Evolutionary conservation across 2,797 vertebrate genomes (phyloP), one percentile per base, ranked within the genome.

Genomic region (Semaprochilodus insignis): DNA sequence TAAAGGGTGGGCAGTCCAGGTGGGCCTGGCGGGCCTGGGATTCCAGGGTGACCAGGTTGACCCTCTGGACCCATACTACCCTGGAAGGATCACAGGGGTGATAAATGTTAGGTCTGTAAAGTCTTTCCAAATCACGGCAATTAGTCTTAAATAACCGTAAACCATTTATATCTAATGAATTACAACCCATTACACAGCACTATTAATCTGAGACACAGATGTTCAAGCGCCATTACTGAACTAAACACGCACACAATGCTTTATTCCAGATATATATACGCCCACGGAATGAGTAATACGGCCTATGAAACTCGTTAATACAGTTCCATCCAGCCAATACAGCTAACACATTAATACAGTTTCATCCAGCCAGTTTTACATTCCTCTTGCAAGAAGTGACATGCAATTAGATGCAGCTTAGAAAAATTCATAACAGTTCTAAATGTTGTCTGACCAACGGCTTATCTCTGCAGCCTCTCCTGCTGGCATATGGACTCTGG

Each of bases 1-100:
- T 97, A 89, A 4, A 98, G 70, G 4, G 89, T 92, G 14, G 97
- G 97, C 80, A 96, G 87, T 16, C 97, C 97, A 0, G 95, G 89
- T 0, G 91, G 91, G 36, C 97, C 97, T 0, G 88, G 90, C 16
- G 91, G 93, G 27, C 97, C 97, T 0, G 83, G 91, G 3, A 91
- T 87, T 0, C 97, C 97, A 0, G 51, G 91, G 73, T 74, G 91
- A 0, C 97, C 97, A 0, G 3, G 69, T n/a, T 81, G 85, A 0
- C 97, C 97, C 90, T 88, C 66, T 16, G 85, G 85, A 8, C 97
- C 97, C 0, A 85, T 89, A 23, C 85, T 83, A 2, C 97, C 97
- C 97, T 97, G 74, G 10, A 4, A 69, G 57, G 5, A 70, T 65
- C 21, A 59, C 8, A 74, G 19, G 0, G n/a, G 7, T 75, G 0